Conservation (phyloP, 2,888 invertebrate species). For the Leptinotarsa haldemani region DNA sequence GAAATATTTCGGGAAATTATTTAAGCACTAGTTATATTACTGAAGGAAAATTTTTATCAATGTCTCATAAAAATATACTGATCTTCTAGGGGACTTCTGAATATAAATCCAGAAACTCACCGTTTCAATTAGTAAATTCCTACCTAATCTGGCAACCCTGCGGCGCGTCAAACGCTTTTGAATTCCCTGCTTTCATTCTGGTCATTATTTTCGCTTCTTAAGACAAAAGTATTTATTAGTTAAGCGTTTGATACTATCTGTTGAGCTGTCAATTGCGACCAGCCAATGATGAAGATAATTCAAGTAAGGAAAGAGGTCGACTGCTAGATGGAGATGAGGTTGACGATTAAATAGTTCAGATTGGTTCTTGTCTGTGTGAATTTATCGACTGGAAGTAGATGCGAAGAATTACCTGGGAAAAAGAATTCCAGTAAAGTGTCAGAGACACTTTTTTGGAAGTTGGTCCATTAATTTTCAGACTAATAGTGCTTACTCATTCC, state of each 20-base stretch:
- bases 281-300: constrained; percentile 44
- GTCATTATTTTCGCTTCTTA: constrained; percentile 48
- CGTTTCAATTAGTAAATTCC: not conserved
- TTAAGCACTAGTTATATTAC: too few species aligned
- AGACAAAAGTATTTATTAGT: constrained; percentile 50
- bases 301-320: constrained; percentile 38
- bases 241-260: constrained; percentile 40
- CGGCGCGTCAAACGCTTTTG: constrained; percentile 37
- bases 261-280: constrained; percentile 39
- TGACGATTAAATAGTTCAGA: constrained; percentile 2
- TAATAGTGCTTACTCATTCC: too few species aligned
- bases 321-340: constrained; percentile 16
- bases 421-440: too few species aligned
- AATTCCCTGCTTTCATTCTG: constrained; percentile 43
- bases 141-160: not conserved
- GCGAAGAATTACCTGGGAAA: too few species aligned
- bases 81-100: too few species aligned
- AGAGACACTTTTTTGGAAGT: too few species aligned
- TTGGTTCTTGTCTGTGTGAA: not conserved
- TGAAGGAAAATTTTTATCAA: too few species aligned
- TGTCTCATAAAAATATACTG: too few species aligned
- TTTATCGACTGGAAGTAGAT: too few species aligned
- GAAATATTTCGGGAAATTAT: too few species aligned
- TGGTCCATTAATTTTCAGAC: too few species aligned
- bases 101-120: too few species aligned